Evolutionary conservation across 1,140 invertebrate genomes (phyloP).

Genomic region (Orchesella cincta): DNA sequence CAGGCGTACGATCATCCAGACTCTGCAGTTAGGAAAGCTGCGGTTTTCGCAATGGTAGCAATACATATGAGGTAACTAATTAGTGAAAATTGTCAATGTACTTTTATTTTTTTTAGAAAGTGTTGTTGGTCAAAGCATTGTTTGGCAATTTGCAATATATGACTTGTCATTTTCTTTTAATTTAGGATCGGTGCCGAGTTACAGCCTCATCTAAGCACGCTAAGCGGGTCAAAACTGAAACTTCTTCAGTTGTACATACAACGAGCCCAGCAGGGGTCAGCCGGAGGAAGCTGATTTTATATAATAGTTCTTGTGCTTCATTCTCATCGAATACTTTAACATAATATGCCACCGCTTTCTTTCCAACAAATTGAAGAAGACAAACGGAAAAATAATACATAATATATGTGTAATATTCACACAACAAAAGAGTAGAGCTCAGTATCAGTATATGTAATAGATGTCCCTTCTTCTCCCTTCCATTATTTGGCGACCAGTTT

Average conservation of each 20-base stretch:
- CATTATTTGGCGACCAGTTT: no score
- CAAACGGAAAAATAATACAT: no score
- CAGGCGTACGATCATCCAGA: conserved; percentile 51
- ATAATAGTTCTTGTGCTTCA: no score
- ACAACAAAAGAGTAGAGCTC: no score
- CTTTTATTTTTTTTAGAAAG: background rate
- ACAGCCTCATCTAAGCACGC: conserved; percentile 46
- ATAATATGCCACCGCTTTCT: no score
- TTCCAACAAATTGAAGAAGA: no score
- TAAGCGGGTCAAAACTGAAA: conserved; percentile 51
- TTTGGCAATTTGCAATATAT: conserved; percentile 31
- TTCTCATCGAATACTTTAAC: no score
- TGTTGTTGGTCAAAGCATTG: background rate
- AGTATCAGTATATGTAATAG: no score
- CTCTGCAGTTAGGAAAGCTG: conserved; percentile 50
- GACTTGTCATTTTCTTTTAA: background rate
- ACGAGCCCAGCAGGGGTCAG: conserved; percentile 26
- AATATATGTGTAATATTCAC: no score
- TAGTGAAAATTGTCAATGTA: background rate
- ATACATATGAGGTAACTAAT: conserved; percentile 44
- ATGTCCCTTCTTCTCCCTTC: no score
- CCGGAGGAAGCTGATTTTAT: conserved; percentile 7
- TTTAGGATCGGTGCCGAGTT: conserved; percentile 35
- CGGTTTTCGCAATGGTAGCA: conserved; percentile 50
- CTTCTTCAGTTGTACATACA: conserved; percentile 51